Evolutionary conservation across 2,888 invertebrate species (phyloP).

Genomic region (Emmelina monodactyla): DNA sequence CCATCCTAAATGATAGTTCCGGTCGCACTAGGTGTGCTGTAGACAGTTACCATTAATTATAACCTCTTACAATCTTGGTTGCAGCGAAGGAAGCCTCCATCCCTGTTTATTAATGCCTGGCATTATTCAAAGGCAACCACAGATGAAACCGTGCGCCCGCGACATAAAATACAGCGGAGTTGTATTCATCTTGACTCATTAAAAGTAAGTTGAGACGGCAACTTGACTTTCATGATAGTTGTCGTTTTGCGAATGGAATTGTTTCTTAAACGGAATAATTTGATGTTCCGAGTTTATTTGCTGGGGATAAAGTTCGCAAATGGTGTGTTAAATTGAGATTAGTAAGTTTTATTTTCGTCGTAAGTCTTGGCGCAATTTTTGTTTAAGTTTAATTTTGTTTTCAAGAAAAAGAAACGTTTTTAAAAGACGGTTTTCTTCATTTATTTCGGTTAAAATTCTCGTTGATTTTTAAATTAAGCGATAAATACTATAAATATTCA

Average conservation of each 20-base stretch:
- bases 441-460: too few relatives aligned
- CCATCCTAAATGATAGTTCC: slow-evolving; percentile 42
- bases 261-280: slow-evolving; percentile 14
- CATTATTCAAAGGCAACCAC: slow-evolving; percentile 53
- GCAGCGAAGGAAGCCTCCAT: slow-evolving; percentile 13
- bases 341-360: too few relatives aligned
- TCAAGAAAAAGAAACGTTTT: too few relatives aligned
- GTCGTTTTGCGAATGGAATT: slow-evolving; percentile 23
- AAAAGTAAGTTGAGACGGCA: slow-evolving; percentile 39
- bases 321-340: too few relatives aligned
- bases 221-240: slow-evolving; percentile 39
- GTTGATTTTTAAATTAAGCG: too few relatives aligned
- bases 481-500: too few relatives aligned
- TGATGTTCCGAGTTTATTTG: not conserved
- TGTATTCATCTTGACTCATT: slow-evolving; percentile 43
- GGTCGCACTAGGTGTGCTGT: slow-evolving; percentile 27
- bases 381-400: too few relatives aligned
- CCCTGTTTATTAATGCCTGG: slow-evolving; percentile 55
- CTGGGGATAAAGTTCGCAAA: not conserved
- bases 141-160: slow-evolving; percentile 46
- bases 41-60: slow-evolving; percentile 44
- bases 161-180: slow-evolving; percentile 42
- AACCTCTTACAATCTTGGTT: slow-evolving; percentile 25
- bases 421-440: too few relatives aligned
- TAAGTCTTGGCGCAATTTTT: too few relatives aligned